Evolutionary conservation across 2,113 vertebrate genomes (phyloP).

Genomic region (Pantherophis guttatus): DNA sequence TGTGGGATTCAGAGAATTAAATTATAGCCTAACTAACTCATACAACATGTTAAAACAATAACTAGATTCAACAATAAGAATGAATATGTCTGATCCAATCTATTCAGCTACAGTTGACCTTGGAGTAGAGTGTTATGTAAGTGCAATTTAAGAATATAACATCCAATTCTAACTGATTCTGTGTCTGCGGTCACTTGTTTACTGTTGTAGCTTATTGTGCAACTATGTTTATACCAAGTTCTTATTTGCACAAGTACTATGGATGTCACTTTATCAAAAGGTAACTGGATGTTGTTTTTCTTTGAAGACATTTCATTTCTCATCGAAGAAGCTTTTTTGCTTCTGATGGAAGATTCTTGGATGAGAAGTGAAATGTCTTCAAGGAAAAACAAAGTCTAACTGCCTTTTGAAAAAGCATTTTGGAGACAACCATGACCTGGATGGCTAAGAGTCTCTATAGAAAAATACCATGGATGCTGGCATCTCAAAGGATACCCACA

Average conservation of each 20-base stretch:
- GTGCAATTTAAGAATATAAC: neutral
- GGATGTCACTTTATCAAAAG: no score
- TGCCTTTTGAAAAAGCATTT: no score
- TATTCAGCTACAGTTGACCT: neutral
- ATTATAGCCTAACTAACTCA: neutral
- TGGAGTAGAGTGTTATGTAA: neutral
- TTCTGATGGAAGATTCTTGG: neutral
- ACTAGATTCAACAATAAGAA: neutral
- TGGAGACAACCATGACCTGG: no score
- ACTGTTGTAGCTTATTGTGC: neutral
- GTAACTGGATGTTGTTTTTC: no score
- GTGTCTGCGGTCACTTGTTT: no score
- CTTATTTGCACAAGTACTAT: neutral
- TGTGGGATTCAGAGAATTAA: neutral
- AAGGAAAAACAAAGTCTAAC: neutral
- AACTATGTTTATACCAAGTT: neutral
- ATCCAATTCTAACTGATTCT: neutral
- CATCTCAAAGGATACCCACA: neutral
- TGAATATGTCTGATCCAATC: neutral
- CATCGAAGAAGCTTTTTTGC: no score
- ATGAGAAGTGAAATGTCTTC: neutral
- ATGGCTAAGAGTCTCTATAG: neutral
- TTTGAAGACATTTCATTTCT: no score
- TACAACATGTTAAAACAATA: neutral
- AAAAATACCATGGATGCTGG: neutral